phyloP scores from a whole-genome alignment of 2,113 vertebrate genomes.

The Oryzias woworae region DNA sequence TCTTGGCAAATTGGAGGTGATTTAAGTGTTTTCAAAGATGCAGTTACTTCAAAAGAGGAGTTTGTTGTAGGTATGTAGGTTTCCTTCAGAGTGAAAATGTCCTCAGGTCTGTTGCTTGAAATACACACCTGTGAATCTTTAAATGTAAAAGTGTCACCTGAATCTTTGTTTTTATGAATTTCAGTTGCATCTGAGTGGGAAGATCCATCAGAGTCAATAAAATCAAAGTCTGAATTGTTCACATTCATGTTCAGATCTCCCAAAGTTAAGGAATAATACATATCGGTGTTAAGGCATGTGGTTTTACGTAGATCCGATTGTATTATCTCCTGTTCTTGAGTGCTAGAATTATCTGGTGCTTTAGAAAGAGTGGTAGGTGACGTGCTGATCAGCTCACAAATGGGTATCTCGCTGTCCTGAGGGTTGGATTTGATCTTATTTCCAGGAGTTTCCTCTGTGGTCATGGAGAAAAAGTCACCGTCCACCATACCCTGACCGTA shows the following conservation, averaged over 20 bases:
- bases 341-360: conserved; percentile 7
- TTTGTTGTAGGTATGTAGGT: conserved; percentile 55
- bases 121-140: conserved; percentile 14
- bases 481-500: conserved; percentile 40
- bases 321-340: conserved; percentile 12
- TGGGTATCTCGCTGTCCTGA: conserved; percentile 35
- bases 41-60: conserved; percentile 48
- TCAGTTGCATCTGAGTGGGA: conserved; percentile 56
- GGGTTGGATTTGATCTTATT: conserved; percentile 9
- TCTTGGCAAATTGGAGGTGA: conserved; percentile 45
- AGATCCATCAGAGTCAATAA: conserved; percentile 77
- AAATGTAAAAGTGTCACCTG: background rate
- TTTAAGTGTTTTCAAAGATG: conserved; percentile 36
- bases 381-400: conserved; percentile 36
- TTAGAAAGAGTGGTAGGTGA: background rate
- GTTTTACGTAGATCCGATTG: conserved; percentile 11
- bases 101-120: conserved; percentile 17
- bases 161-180: conserved; percentile 28
- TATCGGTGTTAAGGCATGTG: conserved; percentile 50
- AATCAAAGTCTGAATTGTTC: conserved; percentile 67
- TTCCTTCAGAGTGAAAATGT: conserved; percentile 56
- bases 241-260: conserved; percentile 75
- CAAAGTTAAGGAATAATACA: conserved; percentile 38
- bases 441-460: conserved; percentile 17
- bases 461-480: conserved; percentile 22